phyloP scores from a whole-genome alignment of 2,113 vertebrate species.

The Pogona vitticeps region DNA sequence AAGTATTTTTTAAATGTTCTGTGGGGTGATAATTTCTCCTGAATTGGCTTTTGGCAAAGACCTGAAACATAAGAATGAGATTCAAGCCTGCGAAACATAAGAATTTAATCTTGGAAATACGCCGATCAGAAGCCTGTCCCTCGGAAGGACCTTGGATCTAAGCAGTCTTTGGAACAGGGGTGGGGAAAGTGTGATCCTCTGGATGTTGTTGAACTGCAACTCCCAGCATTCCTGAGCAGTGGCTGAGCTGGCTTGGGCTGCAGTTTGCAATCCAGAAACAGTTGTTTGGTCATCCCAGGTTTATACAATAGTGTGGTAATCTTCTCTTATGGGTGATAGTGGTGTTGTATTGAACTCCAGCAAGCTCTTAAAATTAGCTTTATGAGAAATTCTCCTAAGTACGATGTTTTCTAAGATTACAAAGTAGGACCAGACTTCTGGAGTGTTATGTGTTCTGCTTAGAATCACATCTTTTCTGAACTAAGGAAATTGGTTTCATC shows the following conservation, averaged over 20 bases:
- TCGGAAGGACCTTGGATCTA: slow-evolving; percentile 7
- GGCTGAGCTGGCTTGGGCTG: too few relatives aligned
- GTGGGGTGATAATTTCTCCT: not conserved
- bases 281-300: too few relatives aligned
- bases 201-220: too few relatives aligned
- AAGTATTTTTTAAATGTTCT: not conserved
- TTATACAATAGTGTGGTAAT: too few relatives aligned
- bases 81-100: not conserved
- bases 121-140: slow-evolving; percentile 17
- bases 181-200: too few relatives aligned
- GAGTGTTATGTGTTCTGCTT: not conserved
- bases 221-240: too few relatives aligned
- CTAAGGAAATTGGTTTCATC: not conserved
- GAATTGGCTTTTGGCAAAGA: slow-evolving; percentile 2
- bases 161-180: slow-evolving; percentile 23
- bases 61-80: not conserved
- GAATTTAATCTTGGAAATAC: not conserved
- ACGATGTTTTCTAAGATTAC: not conserved
- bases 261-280: too few relatives aligned
- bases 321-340: not conserved
- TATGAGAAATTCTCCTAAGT: slow-evolving; percentile 30
- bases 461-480: not conserved
- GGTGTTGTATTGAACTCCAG: slow-evolving; percentile 10
- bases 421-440: not conserved
- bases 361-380: slow-evolving; percentile 22